Evolutionary conservation across 2,113 vertebrate genomes (phyloP), one percentile per base, ranked within the genome.

Genomic region (Tamias sibiricus): DNA sequence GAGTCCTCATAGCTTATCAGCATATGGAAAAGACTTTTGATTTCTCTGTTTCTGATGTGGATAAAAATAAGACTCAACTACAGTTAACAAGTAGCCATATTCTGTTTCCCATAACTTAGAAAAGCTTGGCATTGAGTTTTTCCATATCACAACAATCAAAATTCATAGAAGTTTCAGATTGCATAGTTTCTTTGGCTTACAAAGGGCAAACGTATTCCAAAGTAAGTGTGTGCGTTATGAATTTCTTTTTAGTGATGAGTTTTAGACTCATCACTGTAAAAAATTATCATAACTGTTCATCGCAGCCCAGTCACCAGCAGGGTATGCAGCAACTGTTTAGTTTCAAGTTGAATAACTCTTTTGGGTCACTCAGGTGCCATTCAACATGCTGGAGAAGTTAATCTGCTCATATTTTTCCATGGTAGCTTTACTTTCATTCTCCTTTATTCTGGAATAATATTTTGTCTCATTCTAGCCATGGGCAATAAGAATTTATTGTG

Each of bases 401-500:
- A 69, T 84, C 10, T 52, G 44, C 52, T 92, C 66, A 35, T 92
- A 88, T 71, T 96, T 96, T 96, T 82, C 84, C 9, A 7, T 71
- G 66, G 92, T 81, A 94, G 62, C 54, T 95, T 92, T 94, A 64
- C 66, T 95, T 96, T 95, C 72, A 74, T 88, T 95, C 77, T 85
- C 32, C 59, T 42, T 77, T 94, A 92, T 92, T 96, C 95, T 97
- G 96, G 68, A 96, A 96, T 96, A 95, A 91, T 95, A 89, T 96
- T 93, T 96, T 97, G 81, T 94, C 88, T 97, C 77, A 93, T 94
- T 90, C 90, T 96, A 95, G 72, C 90, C 72, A 82, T 44, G 30
- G 89, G 81, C 94, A 94, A 86, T 96, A 96, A 97, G 97, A 90
- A 95, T 97, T 97, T 96, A 97, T 85, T 97, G 87, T 91, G 82